Evolutionary conservation across 2,888 invertebrate genomes (phyloP).

Genomic region (Andrena flavipes): DNA sequence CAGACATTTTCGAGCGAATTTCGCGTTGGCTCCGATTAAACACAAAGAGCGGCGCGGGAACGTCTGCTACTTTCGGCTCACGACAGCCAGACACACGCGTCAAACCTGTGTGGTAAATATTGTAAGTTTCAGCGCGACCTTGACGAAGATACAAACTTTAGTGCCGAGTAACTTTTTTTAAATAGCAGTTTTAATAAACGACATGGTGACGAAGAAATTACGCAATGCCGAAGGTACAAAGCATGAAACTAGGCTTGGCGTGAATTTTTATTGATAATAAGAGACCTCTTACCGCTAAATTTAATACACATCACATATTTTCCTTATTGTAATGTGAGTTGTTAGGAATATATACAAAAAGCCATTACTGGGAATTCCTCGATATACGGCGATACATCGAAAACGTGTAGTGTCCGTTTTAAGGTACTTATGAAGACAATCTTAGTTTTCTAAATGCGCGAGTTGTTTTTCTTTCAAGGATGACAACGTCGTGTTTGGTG

Average conservation of each 20-base stretch:
- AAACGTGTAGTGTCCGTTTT: slow-evolving; percentile 73
- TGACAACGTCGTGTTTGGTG: neutral
- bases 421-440: slow-evolving; percentile 75
- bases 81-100: too few relatives aligned
- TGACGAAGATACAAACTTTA: too few relatives aligned
- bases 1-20: neutral
- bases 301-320: slow-evolving; percentile 82
- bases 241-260: slow-evolving; percentile 51
- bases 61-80: too few relatives aligned
- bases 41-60: too few relatives aligned
- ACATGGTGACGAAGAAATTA: neutral
- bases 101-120: too few relatives aligned
- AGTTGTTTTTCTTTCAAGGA: slow-evolving; percentile 34
- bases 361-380: slow-evolving; percentile 80
- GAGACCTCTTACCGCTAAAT: slow-evolving; percentile 78
- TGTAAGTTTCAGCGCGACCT: too few relatives aligned
- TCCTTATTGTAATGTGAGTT: slow-evolving; percentile 73
- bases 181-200: too few relatives aligned
- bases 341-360: slow-evolving; percentile 84
- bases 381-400: slow-evolving; percentile 74
- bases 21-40: neutral
- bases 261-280: slow-evolving; percentile 78
- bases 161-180: too few relatives aligned
- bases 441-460: slow-evolving; percentile 67
- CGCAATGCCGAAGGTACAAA: neutral